phyloP scores from a whole-genome alignment of 2,797 vertebrate genomes.

The Euthynnus affinis region DNA sequence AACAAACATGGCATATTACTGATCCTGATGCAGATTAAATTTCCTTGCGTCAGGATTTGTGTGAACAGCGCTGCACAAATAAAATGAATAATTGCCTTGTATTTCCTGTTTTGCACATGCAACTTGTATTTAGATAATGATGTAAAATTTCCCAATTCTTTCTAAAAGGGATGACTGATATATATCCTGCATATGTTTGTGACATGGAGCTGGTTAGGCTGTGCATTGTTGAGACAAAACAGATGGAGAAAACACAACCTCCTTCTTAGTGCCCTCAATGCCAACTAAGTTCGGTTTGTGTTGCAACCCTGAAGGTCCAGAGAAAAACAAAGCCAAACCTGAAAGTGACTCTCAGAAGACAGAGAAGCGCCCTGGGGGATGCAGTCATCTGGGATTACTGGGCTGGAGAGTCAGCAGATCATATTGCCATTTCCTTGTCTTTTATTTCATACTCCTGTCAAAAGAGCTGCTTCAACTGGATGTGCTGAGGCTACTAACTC shows the following conservation, averaged over 20 bases:
- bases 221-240: constrained; percentile 46
- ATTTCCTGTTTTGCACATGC: constrained; percentile 37
- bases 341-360: constrained; percentile 55
- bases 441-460: constrained; percentile 46
- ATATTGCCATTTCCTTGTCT: constrained; percentile 57
- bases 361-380: constrained; percentile 48
- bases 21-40: constrained; percentile 24
- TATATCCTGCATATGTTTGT: constrained; percentile 30
- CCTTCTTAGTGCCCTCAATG: constrained; percentile 25
- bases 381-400: constrained; percentile 57
- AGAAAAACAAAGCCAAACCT: constrained; percentile 62
- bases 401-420: constrained; percentile 57
- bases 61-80: constrained; percentile 16
- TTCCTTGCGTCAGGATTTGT: not conserved
- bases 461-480: constrained; percentile 37
- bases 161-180: constrained; percentile 23
- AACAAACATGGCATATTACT: not conserved
- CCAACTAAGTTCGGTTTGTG: constrained; percentile 45
- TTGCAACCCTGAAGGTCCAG: constrained; percentile 62
- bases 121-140: constrained; percentile 15
- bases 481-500: constrained; percentile 39
- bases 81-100: constrained; percentile 23
- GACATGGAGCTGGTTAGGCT: constrained; percentile 21
- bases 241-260: constrained; percentile 38
- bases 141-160: constrained; percentile 38